Conservation (phyloP, 2,113 vertebrate species). For the Phrynosoma blainvillii region DNA sequence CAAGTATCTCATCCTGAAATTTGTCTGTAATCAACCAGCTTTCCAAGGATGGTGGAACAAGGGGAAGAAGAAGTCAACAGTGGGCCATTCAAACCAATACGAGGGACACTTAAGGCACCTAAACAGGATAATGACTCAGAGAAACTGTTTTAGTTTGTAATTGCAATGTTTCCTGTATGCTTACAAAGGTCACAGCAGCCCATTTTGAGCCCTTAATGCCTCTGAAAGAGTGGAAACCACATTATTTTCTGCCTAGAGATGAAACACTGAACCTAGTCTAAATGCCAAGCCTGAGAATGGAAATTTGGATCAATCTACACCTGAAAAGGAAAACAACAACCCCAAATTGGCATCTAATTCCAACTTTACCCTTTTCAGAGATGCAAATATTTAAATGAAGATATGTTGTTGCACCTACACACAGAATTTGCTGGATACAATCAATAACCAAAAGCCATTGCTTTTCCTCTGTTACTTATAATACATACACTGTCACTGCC, state of each 20-base stretch:
- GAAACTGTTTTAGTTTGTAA: conserved; percentile 53
- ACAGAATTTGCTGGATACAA: conserved; percentile 46
- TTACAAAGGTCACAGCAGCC: conserved; percentile 24
- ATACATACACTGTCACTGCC: conserved; percentile 63
- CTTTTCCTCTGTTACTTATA: conserved; percentile 69
- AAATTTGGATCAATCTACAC: conserved; percentile 50
- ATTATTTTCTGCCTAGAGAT: conserved; percentile 53
- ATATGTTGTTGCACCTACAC: conserved; percentile 35
- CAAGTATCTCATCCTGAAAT: conserved; percentile 66
- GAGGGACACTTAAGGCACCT: conserved; percentile 60
- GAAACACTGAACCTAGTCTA: conserved; percentile 51
- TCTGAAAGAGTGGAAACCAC: conserved; percentile 53
- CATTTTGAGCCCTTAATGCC: conserved; percentile 27
- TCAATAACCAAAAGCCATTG: conserved; percentile 58
- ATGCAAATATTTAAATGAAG: conserved; percentile 50
- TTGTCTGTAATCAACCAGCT: conserved; percentile 56
- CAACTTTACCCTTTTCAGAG: conserved; percentile 33
- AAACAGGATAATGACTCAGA: conserved; percentile 73
- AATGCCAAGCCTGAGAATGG: conserved; percentile 60
- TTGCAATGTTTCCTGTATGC: conserved; percentile 42
- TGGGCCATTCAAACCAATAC: conserved; percentile 64
- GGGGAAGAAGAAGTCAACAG: conserved; percentile 70
- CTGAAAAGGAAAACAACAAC: conserved; percentile 34
- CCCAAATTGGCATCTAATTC: conserved; percentile 37
- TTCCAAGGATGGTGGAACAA: conserved; percentile 62